These are phyloP conservation scores for Drosophila parvula DNA, from an alignment of 1,140 invertebrate genomes.

Conservation along the genomic window DNA sequence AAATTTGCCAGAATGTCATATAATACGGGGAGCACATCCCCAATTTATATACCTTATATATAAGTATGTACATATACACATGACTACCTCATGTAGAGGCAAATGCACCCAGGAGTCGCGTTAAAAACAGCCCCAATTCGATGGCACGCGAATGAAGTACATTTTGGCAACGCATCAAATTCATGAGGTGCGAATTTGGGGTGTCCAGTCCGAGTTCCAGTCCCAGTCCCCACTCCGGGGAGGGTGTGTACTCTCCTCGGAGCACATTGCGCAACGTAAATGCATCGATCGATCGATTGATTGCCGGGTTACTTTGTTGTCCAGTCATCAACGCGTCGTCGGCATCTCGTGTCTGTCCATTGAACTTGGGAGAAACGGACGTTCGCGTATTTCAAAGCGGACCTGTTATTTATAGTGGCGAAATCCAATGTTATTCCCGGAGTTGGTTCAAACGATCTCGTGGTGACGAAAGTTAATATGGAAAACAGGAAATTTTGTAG, in stretches of 20 bases:
- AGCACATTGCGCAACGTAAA: constrained; percentile 56
- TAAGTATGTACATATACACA: constrained; percentile 9
- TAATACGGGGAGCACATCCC: constrained; percentile 42
- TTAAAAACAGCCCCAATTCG: constrained; percentile 22
- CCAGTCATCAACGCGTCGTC: constrained; percentile 48
- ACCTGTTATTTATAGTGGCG: constrained; percentile 19
- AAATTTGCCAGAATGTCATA: constrained; percentile 53
- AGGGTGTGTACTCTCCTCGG: constrained; percentile 13
- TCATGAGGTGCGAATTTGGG: constrained; percentile 14
- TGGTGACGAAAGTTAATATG: constrained; percentile 2
- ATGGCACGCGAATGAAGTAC: constrained; percentile 35
- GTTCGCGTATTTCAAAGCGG: neutral
- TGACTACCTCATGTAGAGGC: constrained; percentile 14
- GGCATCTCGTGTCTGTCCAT: constrained; percentile 48
- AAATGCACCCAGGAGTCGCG: constrained; percentile 27
- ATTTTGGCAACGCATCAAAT: constrained; percentile 35
- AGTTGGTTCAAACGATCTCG: neutral
- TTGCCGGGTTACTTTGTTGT: constrained; percentile 39
- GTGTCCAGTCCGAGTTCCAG: neutral
- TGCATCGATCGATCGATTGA: constrained; percentile 59
- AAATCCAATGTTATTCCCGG: constrained; percentile 15
- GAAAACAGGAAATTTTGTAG: constrained; percentile 7
- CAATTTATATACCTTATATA: constrained; percentile 11
- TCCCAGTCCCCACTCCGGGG: constrained; percentile 4
- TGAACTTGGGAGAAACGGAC: constrained; percentile 55